Evolutionary conservation across 2,888 invertebrate species (phyloP), one percentile per base, ranked within the genome.

Genomic region (Sarcophaga carnaria): DNA sequence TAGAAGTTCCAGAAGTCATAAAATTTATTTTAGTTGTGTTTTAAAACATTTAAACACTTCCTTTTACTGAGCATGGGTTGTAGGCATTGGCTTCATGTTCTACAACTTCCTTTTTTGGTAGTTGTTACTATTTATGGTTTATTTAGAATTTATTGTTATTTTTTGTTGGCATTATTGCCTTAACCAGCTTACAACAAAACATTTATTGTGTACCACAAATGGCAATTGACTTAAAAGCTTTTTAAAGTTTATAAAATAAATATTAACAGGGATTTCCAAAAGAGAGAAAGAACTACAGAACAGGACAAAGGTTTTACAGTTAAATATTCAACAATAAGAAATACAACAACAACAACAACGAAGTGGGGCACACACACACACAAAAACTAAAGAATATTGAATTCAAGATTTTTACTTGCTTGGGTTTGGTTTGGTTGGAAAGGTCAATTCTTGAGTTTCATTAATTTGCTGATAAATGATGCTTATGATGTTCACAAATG

Each of bases 201-300:
- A 22, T 49, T 64, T n/a, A 59, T 37, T 37, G 37, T 37, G 37
- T 63, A 83, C 80, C 80, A 75, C 83, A 83, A 79, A 78, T 74
- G 45, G 70, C 75, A 83, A 84, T 84, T 84, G 80, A 76, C 76
- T 80, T 84, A 27, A 70, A 25, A 80, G 70, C 75, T 75, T 80
- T 37, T 84, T 69, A 79, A 70, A 76, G 22, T 74, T 78, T 69
- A 37, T 20, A 78, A 74, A 66, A 77, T 67, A 72, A 54, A 74
- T 79, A 78, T 79, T 79, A 79, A 83, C 78, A 25, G 59, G 75
- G 74, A 75, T 72, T 72, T 83, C 49, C 45, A 37, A 37, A 37
- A 37, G 37, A 3, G 11, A 54, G 71, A 49, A 37, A 25, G 45
- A 45, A 49, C 22, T 63, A 25, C 10, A 37, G 3, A 4, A 6